Evolutionary conservation across 2,113 vertebrate species (phyloP).

Genomic region (Pluvianellus socialis): DNA sequence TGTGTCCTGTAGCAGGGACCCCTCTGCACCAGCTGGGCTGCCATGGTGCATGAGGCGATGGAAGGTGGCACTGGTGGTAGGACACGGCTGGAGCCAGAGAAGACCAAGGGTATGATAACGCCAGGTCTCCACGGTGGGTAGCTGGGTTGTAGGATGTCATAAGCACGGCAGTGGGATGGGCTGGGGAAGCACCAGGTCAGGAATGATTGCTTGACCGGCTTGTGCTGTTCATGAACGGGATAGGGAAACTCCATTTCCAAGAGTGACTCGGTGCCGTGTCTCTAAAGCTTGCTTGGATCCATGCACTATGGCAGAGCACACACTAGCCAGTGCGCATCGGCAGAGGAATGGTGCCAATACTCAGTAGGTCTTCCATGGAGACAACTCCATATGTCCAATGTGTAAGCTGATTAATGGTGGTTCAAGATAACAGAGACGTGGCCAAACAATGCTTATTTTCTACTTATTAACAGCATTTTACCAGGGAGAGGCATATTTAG

Average conservation of each 20-base stretch:
- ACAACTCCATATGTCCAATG: background rate
- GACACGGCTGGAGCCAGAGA: background rate
- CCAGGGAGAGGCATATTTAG: background rate
- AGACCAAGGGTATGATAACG: background rate
- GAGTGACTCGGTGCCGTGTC: background rate
- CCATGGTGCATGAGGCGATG: background rate
- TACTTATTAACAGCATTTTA: background rate
- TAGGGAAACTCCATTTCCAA: background rate
- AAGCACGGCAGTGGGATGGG: background rate
- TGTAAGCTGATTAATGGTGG: background rate
- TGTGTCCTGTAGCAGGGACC: rapidly evolving
- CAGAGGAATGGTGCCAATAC: background rate
- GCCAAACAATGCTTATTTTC: background rate
- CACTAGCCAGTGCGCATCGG: background rate
- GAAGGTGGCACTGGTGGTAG: background rate
- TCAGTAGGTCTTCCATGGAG: background rate
- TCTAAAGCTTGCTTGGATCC: background rate
- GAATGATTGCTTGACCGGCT: background rate
- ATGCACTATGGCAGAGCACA: background rate
- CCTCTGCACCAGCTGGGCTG: background rate
- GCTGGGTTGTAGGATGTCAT: background rate
- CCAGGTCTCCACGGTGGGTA: background rate
- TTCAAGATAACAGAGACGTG: background rate
- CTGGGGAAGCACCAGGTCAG: background rate
- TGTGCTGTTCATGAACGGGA: background rate